Conservation (phyloP, 2,888 invertebrate genomes). For the Noctua janthe region DNA sequence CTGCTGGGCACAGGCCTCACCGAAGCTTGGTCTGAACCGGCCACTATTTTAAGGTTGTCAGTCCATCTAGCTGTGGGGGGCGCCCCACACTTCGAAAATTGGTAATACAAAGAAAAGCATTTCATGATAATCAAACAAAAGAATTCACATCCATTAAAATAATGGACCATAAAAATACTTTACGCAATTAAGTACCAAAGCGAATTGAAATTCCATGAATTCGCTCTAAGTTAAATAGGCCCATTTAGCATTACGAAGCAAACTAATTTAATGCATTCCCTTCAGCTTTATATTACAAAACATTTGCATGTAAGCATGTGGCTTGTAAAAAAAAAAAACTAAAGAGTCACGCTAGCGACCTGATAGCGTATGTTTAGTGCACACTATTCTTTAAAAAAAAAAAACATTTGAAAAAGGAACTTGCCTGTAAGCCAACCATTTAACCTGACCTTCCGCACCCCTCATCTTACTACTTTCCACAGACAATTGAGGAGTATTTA, state of each 20-base stretch:
- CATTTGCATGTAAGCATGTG: constrained; percentile 64
- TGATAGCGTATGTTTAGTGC: constrained; percentile 72
- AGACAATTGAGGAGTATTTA: constrained; percentile 3
- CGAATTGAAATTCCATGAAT: constrained; percentile 60
- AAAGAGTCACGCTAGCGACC: constrained; percentile 60
- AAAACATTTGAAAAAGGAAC: constrained; percentile 24
- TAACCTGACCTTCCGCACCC: constrained; percentile 18
- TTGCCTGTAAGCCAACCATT: constrained; percentile 35
- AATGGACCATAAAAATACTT: constrained; percentile 53
- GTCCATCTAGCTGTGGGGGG: background rate
- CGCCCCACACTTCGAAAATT: background rate
- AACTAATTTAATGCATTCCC: constrained; percentile 62
- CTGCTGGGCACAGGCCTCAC: no score
- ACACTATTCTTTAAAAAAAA: constrained; percentile 49
- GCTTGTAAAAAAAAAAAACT: constrained; percentile 59
- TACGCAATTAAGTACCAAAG: constrained; percentile 42
- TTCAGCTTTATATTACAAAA: constrained; percentile 44
- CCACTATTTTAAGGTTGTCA: background rate
- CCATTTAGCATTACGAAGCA: constrained; percentile 45
- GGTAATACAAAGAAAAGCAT: constrained; percentile 8
- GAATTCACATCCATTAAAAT: constrained; percentile 44
- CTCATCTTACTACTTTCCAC: background rate
- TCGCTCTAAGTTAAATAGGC: constrained; percentile 40
- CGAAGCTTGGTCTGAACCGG: no score
- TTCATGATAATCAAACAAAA: constrained; percentile 30